Evolutionary conservation across 37 sponge, comb jelly and placozoan species (phyloP).

Genomic region (Halisarca cf. caerulea): DNA sequence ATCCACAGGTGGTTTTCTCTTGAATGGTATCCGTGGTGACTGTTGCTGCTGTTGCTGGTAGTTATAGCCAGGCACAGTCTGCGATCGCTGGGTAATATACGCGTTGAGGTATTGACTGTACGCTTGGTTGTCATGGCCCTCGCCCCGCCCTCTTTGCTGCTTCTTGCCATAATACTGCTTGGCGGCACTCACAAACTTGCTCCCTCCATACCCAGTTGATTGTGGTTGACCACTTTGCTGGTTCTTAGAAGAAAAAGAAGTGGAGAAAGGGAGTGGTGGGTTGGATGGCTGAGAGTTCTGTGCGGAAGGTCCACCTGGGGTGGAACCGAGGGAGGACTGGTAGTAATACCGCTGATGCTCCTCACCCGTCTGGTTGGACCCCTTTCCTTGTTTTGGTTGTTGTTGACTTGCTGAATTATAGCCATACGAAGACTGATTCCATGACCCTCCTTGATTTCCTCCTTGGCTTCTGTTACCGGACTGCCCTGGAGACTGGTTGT

Average conservation of each 20-base stretch:
- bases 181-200: slow-evolving; percentile 19
- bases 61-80: not conserved
- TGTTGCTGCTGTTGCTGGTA: not conserved
- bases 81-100: not conserved
- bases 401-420: not conserved
- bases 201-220: not conserved
- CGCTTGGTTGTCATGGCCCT: not conserved
- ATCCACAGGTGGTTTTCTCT: slow-evolving; percentile 7
- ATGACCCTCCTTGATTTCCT: not conserved
- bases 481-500: no score
- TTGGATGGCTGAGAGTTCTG: not conserved
- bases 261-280: not conserved
- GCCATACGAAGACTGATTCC: slow-evolving; percentile 1
- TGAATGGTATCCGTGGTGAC: not conserved
- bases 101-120: slow-evolving; percentile 8
- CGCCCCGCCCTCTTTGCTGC: not conserved
- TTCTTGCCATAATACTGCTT: not conserved
- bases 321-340: not conserved
- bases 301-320: not conserved
- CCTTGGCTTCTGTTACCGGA: no score
- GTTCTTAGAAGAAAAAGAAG: not conserved
- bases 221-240: not conserved
- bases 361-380: no score
- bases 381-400: no score
- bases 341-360: slow-evolving; percentile 14